These are phyloP conservation scores for Eulimnadia texana DNA, from an alignment of 1,140 invertebrate species.

Conservation along the genomic window DNA sequence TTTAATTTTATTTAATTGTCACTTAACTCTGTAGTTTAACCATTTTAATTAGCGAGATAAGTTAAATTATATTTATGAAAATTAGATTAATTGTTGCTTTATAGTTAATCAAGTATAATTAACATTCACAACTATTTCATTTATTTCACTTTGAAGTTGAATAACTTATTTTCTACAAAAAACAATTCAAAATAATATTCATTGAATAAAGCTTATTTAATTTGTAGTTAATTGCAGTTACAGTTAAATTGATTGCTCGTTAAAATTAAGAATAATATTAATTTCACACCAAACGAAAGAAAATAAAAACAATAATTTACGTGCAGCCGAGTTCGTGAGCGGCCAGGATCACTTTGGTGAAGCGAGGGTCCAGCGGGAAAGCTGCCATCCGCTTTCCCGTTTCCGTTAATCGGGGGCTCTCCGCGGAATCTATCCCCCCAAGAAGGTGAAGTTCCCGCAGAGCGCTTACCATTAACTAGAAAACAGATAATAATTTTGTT, in stretches of 20 bases:
- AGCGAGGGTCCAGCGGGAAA: slow-evolving; percentile 84
- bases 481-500: slow-evolving; percentile 17
- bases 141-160: no score
- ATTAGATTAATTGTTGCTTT: no score
- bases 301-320: slow-evolving; percentile 27
- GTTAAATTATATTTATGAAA: no score
- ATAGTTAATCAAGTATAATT: no score
- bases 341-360: slow-evolving; percentile 65
- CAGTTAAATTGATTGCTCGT: slow-evolving; percentile 4
- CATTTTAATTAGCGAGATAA: no score
- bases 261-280: not conserved
- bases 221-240: no score
- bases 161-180: no score
- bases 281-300: slow-evolving; percentile 16
- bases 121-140: no score
- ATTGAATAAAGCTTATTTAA: no score
- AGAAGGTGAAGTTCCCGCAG: slow-evolving; percentile 54
- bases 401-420: slow-evolving; percentile 47
- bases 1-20: no score
- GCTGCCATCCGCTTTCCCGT: slow-evolving; percentile 71
- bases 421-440: slow-evolving; percentile 47
- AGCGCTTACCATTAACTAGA: slow-evolving; percentile 42
- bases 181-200: no score
- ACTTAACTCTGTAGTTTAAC: no score
- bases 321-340: slow-evolving; percentile 63